phyloP scores from a whole-genome alignment of 2,888 invertebrate genomes.

The Scaptomyza cyrtandrae region DNA sequence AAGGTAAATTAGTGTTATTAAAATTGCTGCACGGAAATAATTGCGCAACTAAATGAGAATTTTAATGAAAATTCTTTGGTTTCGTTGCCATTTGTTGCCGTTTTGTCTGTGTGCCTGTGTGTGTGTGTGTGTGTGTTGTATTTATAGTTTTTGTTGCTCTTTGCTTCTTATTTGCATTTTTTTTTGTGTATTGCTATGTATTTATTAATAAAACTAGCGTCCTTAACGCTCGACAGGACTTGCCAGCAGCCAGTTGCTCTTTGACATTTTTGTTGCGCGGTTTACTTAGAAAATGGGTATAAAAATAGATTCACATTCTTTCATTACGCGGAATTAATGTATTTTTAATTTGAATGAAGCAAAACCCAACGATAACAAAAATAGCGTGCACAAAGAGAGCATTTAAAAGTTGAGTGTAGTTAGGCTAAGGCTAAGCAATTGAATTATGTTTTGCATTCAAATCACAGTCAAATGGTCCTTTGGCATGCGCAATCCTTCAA shows the following conservation, averaged over 20 bases:
- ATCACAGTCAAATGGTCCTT: slow-evolving; percentile 40
- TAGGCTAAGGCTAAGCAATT: slow-evolving; percentile 44
- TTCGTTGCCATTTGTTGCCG: slow-evolving; percentile 17
- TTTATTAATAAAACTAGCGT: slow-evolving; percentile 20
- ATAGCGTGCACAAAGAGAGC: slow-evolving; percentile 10
- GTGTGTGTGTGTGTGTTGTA: slow-evolving; percentile 13
- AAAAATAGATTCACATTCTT: neutral
- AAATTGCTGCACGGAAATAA: slow-evolving; percentile 77
- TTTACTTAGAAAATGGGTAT: slow-evolving; percentile 12
- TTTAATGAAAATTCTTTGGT: slow-evolving; percentile 77
- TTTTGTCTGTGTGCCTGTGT: neutral
- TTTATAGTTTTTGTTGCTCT: slow-evolving; percentile 21
- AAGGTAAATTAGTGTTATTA: slow-evolving; percentile 80
- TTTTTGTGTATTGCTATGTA: slow-evolving; percentile 28
- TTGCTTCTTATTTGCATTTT: slow-evolving; percentile 24
- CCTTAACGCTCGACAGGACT: neutral
- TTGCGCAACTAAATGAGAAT: slow-evolving; percentile 75
- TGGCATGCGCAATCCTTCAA: slow-evolving; percentile 62
- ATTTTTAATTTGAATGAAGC: slow-evolving; percentile 8
- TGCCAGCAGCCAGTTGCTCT: slow-evolving; percentile 1
- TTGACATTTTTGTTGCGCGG: neutral
- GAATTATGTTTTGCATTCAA: slow-evolving; percentile 58
- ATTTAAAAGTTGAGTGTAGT: slow-evolving; percentile 33
- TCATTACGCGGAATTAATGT: neutral
- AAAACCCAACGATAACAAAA: neutral